These are phyloP conservation scores for Synanthedon vespiformis DNA, from an alignment of 2,888 invertebrate genomes.

Conservation along the genomic window DNA sequence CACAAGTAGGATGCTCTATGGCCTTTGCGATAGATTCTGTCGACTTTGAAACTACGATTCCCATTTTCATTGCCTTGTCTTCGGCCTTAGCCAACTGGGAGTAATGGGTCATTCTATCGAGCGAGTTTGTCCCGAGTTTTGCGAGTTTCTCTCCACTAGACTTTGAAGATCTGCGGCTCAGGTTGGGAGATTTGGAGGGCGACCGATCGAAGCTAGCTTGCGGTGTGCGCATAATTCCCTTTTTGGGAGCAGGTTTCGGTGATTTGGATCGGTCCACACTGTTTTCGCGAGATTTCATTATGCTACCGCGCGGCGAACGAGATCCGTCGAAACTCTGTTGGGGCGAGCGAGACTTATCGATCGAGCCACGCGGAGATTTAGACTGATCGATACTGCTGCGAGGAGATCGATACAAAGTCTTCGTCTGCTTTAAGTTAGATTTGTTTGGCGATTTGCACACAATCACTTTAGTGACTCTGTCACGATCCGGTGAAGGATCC, in stretches of 20 bases:
- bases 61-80: slow-evolving; percentile 65
- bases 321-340: slow-evolving; percentile 69
- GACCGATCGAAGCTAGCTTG: slow-evolving; percentile 64
- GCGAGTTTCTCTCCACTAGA: slow-evolving; percentile 56
- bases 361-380: slow-evolving; percentile 67
- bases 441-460: slow-evolving; percentile 65
- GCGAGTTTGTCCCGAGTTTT: slow-evolving; percentile 57
- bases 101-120: slow-evolving; percentile 60
- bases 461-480: slow-evolving; percentile 62
- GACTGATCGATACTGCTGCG: slow-evolving; percentile 65
- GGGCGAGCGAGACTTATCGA: slow-evolving; percentile 70
- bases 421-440: slow-evolving; percentile 55
- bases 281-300: slow-evolving; percentile 61
- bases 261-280: slow-evolving; percentile 55
- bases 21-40: slow-evolving; percentile 67
- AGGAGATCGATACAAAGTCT: slow-evolving; percentile 58
- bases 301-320: slow-evolving; percentile 57
- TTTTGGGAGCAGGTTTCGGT: slow-evolving; percentile 61
- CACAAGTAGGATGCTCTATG: slow-evolving; percentile 78
- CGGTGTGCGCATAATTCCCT: slow-evolving; percentile 64
- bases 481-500: slow-evolving; percentile 39
- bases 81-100: slow-evolving; percentile 63
- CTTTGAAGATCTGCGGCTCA: slow-evolving; percentile 55
- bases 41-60: slow-evolving; percentile 68
- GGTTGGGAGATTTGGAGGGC: slow-evolving; percentile 55